Evolutionary conservation across 2,888 invertebrate genomes (phyloP).

Genomic region (Trissoscelio sp.): DNA sequence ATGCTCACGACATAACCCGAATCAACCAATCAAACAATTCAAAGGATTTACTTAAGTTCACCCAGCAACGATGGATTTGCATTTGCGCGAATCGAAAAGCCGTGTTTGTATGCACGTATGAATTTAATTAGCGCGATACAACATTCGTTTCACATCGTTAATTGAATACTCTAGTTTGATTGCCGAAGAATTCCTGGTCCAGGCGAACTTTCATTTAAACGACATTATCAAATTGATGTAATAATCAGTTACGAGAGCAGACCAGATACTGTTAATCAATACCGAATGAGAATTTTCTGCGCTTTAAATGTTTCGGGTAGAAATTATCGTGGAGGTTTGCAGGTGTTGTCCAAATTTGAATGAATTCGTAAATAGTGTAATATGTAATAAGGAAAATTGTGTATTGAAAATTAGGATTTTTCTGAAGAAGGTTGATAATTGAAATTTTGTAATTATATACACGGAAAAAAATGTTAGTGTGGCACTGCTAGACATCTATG

Average conservation of each 20-base stretch:
- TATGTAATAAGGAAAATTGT: no score
- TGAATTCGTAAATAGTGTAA: neutral
- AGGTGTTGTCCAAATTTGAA: neutral
- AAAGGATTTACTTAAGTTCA: slow-evolving; percentile 54
- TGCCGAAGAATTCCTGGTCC: slow-evolving; percentile 75
- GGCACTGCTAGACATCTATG: no score
- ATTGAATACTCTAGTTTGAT: slow-evolving; percentile 80
- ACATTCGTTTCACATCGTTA: slow-evolving; percentile 76
- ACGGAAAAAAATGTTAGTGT: no score
- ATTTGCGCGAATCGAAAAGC: slow-evolving; percentile 42
- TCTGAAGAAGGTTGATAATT: no score
- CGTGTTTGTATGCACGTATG: slow-evolving; percentile 38
- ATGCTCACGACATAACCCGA: slow-evolving; percentile 23
- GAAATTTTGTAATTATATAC: neutral
- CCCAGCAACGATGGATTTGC: slow-evolving; percentile 33
- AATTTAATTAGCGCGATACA: slow-evolving; percentile 55
- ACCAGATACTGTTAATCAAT: slow-evolving; percentile 8
- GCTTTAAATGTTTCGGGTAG: neutral
- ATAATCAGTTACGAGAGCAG: slow-evolving; percentile 6
- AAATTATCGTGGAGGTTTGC: neutral
- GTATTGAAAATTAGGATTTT: no score
- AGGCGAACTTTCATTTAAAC: slow-evolving; percentile 73
- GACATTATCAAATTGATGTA: slow-evolving; percentile 37
- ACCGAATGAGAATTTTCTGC: neutral
- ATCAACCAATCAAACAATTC: slow-evolving; percentile 57